Evolutionary conservation across 2,797 vertebrate genomes (phyloP).

Genomic region (Harpagifer antarcticus): DNA sequence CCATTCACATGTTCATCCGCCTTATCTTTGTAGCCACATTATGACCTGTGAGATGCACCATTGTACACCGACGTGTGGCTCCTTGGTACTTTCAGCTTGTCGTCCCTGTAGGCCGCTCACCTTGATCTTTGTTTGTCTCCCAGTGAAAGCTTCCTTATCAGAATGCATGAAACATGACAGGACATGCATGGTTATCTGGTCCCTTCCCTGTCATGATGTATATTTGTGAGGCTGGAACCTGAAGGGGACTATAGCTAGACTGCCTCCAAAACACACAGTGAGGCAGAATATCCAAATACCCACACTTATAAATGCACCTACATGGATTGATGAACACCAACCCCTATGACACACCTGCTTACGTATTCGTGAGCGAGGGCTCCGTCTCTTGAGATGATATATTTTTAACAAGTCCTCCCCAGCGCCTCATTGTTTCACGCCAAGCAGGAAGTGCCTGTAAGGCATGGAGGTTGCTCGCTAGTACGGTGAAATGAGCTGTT

Average conservation of each 20-base stretch:
- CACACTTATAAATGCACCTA: constrained; percentile 30
- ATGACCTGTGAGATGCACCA: constrained; percentile 16
- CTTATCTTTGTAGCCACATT: constrained; percentile 14
- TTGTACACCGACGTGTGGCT: constrained; percentile 11
- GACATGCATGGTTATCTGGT: constrained; percentile 48
- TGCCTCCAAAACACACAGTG: constrained; percentile 10
- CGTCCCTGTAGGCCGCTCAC: constrained; percentile 35
- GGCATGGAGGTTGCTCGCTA: constrained; percentile 37
- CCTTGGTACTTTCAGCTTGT: constrained; percentile 22
- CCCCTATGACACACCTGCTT: constrained; percentile 11
- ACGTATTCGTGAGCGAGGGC: constrained; percentile 49
- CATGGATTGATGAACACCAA: constrained; percentile 30
- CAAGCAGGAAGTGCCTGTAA: constrained; percentile 66
- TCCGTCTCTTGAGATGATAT: constrained; percentile 45
- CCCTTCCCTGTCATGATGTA: constrained; percentile 24
- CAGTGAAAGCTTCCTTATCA: constrained; percentile 24
- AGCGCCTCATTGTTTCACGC: constrained; percentile 34
- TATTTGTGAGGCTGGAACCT: constrained; percentile 24
- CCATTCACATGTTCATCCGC: constrained; percentile 3
- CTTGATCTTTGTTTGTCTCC: constrained; percentile 22
- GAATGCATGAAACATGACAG: constrained; percentile 59
- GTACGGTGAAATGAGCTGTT: constrained; percentile 50
- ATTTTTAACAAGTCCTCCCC: constrained; percentile 60
- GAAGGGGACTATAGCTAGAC: constrained; percentile 18
- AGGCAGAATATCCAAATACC: constrained; percentile 8